Base-by-base conservation (phyloP, 92 coral and sea anemone genomes). In the Zoanthus solanderi region DNA sequence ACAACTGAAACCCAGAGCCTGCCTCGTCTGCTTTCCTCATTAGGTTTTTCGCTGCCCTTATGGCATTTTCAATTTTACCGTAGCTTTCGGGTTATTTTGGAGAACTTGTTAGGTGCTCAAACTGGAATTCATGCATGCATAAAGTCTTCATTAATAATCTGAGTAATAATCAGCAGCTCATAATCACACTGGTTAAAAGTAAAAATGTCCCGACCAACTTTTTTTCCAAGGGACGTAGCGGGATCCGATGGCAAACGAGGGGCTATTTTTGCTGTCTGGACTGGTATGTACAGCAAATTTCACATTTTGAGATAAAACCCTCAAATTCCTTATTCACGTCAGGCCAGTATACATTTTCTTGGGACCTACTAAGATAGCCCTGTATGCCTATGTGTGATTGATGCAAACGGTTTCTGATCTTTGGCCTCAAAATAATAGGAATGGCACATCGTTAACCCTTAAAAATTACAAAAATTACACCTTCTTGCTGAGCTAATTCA, bases 311-410 rank as follows among this genome's bases (percentile, higher is more conserved):
- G 53, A 92, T 76, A 29, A 78, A 79, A 10, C 79, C 80, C 60
- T 28, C 57, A 7, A 79, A 52, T 72, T 91, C 87, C 80, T 17
- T 61, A 53, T 72, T 88, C 86, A 71, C 84, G 3, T 66, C 46
- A 45, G 92, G 92, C 88, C 90, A 92, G 71, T 78, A 88, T 60
- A 88, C 84, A 61, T 79, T 90, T 85, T 92, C 89, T 2, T 90
- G 81, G 46, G 92, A 92, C 83, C 94, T 78, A 79, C 86, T 17
- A 15, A 83, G 42, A 46, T 86, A 82, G 2, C 83, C 91, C 72
- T 78, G 89, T 31, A 83, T 34, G 82, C 91, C 91, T 11, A 88
- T 82, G 50, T 88, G 91, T 73, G 89, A 63, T 13, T 72, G 46
- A 71, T 91, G 89, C 58, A 91, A 71, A 52, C 80, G 72, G n/a